Evolutionary conservation across 2,888 invertebrate genomes (phyloP).

Genomic region (Sceliomorpha sp.): DNA sequence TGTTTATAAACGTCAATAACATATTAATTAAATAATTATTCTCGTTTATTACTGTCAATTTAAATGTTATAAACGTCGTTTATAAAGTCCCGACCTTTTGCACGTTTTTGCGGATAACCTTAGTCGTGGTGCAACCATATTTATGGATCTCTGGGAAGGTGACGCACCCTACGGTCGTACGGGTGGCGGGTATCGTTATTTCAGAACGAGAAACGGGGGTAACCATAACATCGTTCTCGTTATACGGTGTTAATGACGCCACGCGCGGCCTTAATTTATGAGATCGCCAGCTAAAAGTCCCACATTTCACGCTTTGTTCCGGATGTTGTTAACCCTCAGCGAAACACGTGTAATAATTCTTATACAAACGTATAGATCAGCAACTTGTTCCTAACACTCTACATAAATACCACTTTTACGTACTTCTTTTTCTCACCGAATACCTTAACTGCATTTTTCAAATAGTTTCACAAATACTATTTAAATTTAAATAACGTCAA

Average conservation of each 20-base stretch:
- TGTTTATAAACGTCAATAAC: too few species aligned
- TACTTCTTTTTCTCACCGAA: too few species aligned
- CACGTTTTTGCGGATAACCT: too few species aligned
- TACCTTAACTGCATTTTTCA: too few species aligned
- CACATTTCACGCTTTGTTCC: slow-evolving; percentile 56
- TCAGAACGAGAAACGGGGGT: slow-evolving; percentile 54
- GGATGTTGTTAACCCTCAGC: slow-evolving; percentile 23
- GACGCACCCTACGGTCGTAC: slow-evolving; percentile 11
- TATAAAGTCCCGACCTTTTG: too few species aligned
- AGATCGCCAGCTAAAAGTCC: slow-evolving; percentile 62
- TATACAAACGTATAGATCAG: slow-evolving; percentile 8
- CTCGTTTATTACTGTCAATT: too few species aligned
- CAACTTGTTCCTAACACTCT: too few species aligned
- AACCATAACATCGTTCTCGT: slow-evolving; percentile 66
- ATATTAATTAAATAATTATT: too few species aligned
- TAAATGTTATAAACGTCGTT: too few species aligned
- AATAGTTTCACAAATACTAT: too few species aligned
- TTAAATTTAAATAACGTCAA: too few species aligned
- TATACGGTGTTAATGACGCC: slow-evolving; percentile 72
- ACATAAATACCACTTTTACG: too few species aligned
- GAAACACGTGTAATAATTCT: slow-evolving; percentile 31
- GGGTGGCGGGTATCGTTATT: slow-evolving; percentile 60
- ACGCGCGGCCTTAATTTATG: slow-evolving; percentile 65
- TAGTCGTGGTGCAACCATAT: slow-evolving; percentile 4
- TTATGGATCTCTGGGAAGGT: slow-evolving; percentile 40